Conservation (phyloP, 2,888 invertebrate species). For the Drosophila villosipedis region DNA sequence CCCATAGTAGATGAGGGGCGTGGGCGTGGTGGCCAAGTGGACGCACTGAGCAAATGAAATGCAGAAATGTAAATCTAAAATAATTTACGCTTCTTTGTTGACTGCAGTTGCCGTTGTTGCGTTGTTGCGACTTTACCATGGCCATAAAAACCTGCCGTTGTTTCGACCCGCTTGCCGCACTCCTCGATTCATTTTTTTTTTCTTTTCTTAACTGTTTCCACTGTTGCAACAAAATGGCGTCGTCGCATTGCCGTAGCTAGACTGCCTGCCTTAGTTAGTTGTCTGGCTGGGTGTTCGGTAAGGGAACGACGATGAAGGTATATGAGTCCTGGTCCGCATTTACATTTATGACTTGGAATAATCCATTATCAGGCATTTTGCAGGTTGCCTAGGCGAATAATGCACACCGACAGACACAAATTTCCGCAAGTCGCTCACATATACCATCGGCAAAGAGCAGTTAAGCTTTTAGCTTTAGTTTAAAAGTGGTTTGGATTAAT, state of each 20-base stretch:
- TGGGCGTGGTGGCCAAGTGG: conserved; percentile 24
- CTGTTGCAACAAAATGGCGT: conserved; percentile 76
- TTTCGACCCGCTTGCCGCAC: conserved; percentile 34
- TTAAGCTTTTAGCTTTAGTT: conserved; percentile 70
- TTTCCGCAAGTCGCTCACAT: conserved; percentile 7
- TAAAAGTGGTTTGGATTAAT: conserved; percentile 72
- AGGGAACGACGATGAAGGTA: conserved; percentile 14
- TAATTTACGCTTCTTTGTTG: conserved; percentile 83
- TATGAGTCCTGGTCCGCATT: conserved; percentile 64
- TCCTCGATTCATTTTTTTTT: conserved; percentile 32
- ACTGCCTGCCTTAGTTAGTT: conserved; percentile 33
- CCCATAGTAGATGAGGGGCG: conserved; percentile 1
- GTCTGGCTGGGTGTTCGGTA: conserved; percentile 32
- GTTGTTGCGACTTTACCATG: conserved; percentile 40
- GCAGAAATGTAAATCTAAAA: conserved; percentile 83
- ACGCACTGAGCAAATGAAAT: conserved; percentile 73
- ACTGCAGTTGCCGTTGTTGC: conserved; percentile 65
- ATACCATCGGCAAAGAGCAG: conserved; percentile 21
- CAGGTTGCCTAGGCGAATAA: conserved; percentile 78
- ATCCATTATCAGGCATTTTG: conserved; percentile 80
- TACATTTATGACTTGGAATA: conserved; percentile 80
- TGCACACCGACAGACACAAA: conserved; percentile 43
- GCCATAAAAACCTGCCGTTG: conserved; percentile 55
- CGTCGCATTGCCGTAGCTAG: conserved; percentile 50
- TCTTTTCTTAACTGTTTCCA: conserved; percentile 62